Evolutionary conservation across 2,113 vertebrate species (phyloP), one percentile per base, ranked within the genome.

Genomic region (Oryctolagus cuniculus): DNA sequence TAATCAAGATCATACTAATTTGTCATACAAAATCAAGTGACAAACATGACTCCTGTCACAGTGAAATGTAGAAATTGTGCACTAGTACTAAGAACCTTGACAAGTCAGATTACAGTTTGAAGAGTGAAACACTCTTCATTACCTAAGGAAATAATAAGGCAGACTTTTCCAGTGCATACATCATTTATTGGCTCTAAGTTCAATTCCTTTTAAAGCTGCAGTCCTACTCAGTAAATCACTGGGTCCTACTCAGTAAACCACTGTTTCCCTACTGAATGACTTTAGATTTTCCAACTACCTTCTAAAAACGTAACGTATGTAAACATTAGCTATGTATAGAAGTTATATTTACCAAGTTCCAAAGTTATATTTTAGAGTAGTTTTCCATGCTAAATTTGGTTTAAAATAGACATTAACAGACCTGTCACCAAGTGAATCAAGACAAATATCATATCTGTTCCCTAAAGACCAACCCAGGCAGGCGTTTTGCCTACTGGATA

Each of bases 371-470:
- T 82, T 92, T 81, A 69, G 51, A 91, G 38, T 27, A 92, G 72
- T 61, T 51, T 95, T 89, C 24, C 16, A 93, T 44, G 27, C 72
- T 72, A 89, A 83, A 67, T 36, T 95, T 72, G 84, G 25, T 86
- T 90, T 94, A 89, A 89, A 96, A 95, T 5, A 86, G 70, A 44
- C 90, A 87, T 88, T 69, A 95, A 55, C 10, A 95, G 29, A 81
- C 29, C 10, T 83, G 34, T 83, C 34, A 83, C 53, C 81, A 93
- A 93, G 6, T 58, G 13, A 95, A 67, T 75, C 80, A 93, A 80
- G 38, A 94, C 0, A 75, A 93, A 93, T 17, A 58, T 89, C 93
- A 94, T 80, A 34, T 78, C 10, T 87, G n/a, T n/a, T 75, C 36
- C 55, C 25, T 83, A 51, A 89, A 82, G 63, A 63, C 55, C 80